A percentile compares a stretch with the other conserved stretches of the same genome.
Evolutionary conservation across 2,888 invertebrate species (phyloP).

Genomic region (Tenthredo amoena): DNA sequence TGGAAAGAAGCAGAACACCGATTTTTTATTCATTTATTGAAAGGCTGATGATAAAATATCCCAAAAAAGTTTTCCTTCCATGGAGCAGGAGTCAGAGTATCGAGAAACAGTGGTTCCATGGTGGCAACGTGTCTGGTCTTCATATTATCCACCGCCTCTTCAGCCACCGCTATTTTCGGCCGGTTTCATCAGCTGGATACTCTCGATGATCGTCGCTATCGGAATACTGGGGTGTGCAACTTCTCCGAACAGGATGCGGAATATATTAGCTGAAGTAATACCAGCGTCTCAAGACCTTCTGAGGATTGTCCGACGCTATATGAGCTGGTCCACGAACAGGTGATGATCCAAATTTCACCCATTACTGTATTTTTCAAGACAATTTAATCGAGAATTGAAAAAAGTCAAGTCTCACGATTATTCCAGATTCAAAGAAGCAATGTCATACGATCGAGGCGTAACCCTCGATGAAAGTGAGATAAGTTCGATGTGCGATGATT

Average conservation of each 20-base stretch:
- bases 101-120: slow-evolving; percentile 66
- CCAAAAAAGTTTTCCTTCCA: neutral
- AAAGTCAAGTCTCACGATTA: neutral
- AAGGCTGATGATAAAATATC: neutral
- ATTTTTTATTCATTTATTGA: neutral
- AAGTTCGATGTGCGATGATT: slow-evolving; percentile 65
- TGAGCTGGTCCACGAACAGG: slow-evolving; percentile 41
- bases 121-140: slow-evolving; percentile 73
- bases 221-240: slow-evolving; percentile 62
- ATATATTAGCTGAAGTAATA: slow-evolving; percentile 12
- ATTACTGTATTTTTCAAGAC: too few relatives aligned
- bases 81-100: slow-evolving; percentile 66
- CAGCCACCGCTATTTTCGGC: slow-evolving; percentile 68
- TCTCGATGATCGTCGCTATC: slow-evolving; percentile 68
- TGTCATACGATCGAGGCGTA: slow-evolving; percentile 17
- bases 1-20: neutral
- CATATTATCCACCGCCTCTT: slow-evolving; percentile 68
- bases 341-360: neutral
- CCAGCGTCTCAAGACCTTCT: neutral
- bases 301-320: neutral
- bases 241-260: slow-evolving; percentile 56
- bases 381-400: neutral
- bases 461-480: slow-evolving; percentile 64
- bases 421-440: slow-evolving; percentile 41
- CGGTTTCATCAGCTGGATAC: slow-evolving; percentile 72